phyloP scores from a whole-genome alignment of 2,797 vertebrate genomes.

The Glossophaga mutica region DNA sequence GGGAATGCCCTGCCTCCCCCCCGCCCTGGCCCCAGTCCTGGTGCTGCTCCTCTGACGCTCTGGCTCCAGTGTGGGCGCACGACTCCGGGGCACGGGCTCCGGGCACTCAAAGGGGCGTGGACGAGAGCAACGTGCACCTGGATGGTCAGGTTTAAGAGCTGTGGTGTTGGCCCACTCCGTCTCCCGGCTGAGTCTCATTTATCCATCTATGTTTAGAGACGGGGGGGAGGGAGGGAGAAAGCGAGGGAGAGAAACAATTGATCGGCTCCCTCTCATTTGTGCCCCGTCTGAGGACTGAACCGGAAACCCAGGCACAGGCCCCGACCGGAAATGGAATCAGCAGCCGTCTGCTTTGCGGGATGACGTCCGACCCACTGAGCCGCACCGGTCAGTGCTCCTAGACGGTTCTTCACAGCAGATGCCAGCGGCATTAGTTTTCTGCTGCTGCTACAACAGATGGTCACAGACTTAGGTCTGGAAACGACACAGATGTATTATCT shows the following conservation, averaged over 20 bases:
- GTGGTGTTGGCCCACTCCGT: neutral
- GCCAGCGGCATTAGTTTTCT: neutral
- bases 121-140: neutral
- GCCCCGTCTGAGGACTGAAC: too few species aligned
- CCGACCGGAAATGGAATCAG: too few species aligned
- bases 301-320: too few species aligned
- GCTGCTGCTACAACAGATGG: neutral
- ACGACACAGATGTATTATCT: neutral
- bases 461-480: neutral
- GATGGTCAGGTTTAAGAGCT: neutral
- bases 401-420: neutral
- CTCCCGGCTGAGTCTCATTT: neutral
- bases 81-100: neutral
- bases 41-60: too few species aligned
- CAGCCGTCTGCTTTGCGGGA: too few species aligned
- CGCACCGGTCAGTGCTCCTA: too few species aligned
- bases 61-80: fast-evolving
- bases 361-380: too few species aligned
- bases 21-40: too few species aligned
- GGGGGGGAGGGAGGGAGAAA: too few species aligned
- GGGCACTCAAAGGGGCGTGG: neutral
- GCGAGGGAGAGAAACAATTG: too few species aligned
- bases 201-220: too few species aligned
- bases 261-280: too few species aligned
- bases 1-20: neutral